Evolutionary conservation across 1,140 invertebrate genomes (phyloP).

Genomic region (Dreissena rostriformis): DNA sequence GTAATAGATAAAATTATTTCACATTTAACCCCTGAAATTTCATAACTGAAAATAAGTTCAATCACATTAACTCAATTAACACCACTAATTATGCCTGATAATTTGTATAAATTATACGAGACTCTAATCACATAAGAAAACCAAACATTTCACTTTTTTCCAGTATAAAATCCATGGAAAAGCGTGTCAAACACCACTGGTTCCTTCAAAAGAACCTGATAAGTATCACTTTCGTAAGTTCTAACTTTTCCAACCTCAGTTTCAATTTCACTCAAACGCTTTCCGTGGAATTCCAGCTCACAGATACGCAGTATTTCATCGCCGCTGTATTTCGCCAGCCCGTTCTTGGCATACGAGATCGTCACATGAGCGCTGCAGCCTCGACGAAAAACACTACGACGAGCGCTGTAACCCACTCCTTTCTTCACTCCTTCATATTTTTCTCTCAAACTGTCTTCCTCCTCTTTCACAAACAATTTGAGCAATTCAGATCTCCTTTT

Average conservation of each 20-base stretch:
- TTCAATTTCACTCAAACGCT: background rate
- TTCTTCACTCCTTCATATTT: slow-evolving; percentile 16
- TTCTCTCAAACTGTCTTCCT: slow-evolving; percentile 23
- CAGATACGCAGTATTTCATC: slow-evolving; percentile 30
- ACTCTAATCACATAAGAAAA: background rate
- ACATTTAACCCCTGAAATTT: too few relatives aligned
- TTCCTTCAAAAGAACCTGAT: background rate
- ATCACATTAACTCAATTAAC: too few relatives aligned
- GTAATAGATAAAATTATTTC: too few relatives aligned
- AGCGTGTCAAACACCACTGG: slow-evolving; percentile 9
- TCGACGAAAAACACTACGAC: slow-evolving; percentile 18
- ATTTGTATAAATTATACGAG: too few relatives aligned
- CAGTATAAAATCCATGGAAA: slow-evolving; percentile 48
- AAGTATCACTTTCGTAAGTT: slow-evolving; percentile 17
- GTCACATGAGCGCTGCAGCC: slow-evolving; percentile 46
- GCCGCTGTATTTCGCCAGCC: slow-evolving; percentile 38
- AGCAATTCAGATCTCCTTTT: background rate
- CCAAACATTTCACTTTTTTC: slow-evolving; percentile 1
- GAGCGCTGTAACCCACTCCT: background rate
- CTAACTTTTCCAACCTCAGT: slow-evolving; percentile 14
- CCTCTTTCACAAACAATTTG: slow-evolving; percentile 27
- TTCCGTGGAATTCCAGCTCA: slow-evolving; percentile 36
- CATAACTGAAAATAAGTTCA: too few relatives aligned
- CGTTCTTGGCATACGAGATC: slow-evolving; percentile 28
- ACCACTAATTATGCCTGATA: too few relatives aligned